These are phyloP conservation scores for Xenops minutus DNA, from an alignment of 2,797 vertebrate genomes.

Conservation along the genomic window DNA sequence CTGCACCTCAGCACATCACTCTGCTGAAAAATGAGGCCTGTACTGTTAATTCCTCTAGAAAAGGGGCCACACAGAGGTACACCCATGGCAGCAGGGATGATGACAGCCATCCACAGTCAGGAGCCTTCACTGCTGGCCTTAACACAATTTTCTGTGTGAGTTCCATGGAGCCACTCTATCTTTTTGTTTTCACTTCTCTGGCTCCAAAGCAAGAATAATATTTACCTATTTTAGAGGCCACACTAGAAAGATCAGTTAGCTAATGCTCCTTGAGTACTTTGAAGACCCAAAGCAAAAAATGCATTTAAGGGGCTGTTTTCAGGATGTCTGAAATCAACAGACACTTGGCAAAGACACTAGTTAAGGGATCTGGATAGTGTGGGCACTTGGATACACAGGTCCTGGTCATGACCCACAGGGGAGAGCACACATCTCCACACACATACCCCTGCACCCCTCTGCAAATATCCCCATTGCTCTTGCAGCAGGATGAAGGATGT, in stretches of 20 bases:
- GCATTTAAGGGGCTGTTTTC: background rate
- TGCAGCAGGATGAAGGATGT: background rate
- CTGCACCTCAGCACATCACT: background rate
- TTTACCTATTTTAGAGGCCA: background rate
- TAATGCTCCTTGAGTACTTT: background rate
- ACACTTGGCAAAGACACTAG: background rate
- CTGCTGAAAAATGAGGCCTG: background rate
- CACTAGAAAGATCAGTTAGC: background rate
- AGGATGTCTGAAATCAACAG: background rate
- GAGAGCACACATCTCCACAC: background rate
- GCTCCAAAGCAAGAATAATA: background rate
- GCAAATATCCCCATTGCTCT: background rate
- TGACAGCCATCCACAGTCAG: background rate
- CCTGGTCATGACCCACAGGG: background rate
- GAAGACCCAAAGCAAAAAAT: background rate
- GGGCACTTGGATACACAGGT: background rate
- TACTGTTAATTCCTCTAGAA: background rate
- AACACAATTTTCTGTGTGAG: background rate
- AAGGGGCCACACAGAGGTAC: background rate
- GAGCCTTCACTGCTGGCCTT: background rate
- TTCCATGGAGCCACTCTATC: background rate
- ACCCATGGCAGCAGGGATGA: background rate
- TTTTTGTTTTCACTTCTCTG: background rate
- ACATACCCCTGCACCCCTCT: rapidly evolving
- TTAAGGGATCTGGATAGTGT: rapidly evolving